phyloP scores from a whole-genome alignment of 2,888 invertebrate genomes.

The Platyscelio sp. region DNA sequence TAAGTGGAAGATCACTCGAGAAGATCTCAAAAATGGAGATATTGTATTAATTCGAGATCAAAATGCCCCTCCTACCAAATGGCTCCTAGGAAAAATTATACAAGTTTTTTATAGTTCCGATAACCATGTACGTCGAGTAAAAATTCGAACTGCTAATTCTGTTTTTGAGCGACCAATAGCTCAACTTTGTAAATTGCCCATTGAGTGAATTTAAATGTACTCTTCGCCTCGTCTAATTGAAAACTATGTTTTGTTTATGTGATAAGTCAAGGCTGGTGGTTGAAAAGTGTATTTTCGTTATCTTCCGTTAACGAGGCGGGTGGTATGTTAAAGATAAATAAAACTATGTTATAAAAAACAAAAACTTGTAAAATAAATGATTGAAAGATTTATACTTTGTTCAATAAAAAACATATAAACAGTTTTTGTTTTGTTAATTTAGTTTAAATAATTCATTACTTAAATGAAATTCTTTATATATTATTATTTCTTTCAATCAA shows the following conservation, averaged over 20 bases:
- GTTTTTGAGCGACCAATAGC: not conserved
- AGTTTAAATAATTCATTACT: no score
- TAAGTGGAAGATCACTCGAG: not conserved
- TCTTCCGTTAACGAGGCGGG: not conserved
- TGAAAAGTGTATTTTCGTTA: not conserved
- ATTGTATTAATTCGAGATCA: not conserved
- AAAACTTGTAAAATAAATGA: no score
- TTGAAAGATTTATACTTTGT: no score
- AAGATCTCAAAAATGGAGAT: not conserved
- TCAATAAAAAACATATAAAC: no score
- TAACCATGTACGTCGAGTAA: not conserved
- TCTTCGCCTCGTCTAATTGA: not conserved
- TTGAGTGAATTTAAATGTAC: not conserved
- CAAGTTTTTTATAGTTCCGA: not conserved
- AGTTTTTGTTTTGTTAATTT: no score
- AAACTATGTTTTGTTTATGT: not conserved
- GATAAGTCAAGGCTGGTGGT: no score
- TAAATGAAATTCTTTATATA: no score
- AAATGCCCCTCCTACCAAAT: not conserved
- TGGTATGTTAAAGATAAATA: not conserved
- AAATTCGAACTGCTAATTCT: not conserved
- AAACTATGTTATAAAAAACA: no score
- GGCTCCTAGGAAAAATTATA: not conserved
- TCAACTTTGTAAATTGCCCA: not conserved
- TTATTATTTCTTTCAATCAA: no score